Evolutionary conservation across 2,797 vertebrate genomes (phyloP).

Genomic region (Halcyon badia): DNA sequence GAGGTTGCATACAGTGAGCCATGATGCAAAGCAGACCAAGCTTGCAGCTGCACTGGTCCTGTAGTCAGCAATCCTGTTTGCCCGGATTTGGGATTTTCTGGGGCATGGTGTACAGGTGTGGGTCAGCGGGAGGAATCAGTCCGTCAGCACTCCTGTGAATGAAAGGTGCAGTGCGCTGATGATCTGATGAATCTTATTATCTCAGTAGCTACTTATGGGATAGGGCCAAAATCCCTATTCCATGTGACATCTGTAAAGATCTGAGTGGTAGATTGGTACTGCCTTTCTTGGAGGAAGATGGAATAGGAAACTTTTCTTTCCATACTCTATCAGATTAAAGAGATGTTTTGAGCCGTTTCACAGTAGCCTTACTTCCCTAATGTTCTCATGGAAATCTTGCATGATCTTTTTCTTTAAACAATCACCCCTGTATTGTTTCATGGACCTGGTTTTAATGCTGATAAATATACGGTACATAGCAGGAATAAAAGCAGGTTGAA

Average conservation of each 20-base stretch:
- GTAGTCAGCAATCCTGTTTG: background rate
- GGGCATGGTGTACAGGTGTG: background rate
- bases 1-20: fast-evolving
- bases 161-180: background rate
- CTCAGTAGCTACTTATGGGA: background rate
- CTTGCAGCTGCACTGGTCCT: background rate
- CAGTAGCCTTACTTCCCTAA: background rate
- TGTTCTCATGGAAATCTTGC: background rate
- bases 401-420: background rate
- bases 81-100: background rate
- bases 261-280: background rate
- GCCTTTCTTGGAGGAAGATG: background rate
- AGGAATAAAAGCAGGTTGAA: background rate
- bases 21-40: background rate
- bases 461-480: background rate
- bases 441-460: background rate
- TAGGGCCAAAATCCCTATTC: background rate
- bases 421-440: background rate
- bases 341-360: background rate
- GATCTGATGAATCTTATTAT: background rate
- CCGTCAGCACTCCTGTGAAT: background rate
- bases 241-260: background rate
- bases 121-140: background rate
- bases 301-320: background rate
- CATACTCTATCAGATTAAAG: background rate